A percentile compares a stretch with the other conserved stretches of the same genome.
Evolutionary conservation across 2,113 vertebrate species (phyloP).

Genomic region (Lasiurus cinereus): DNA sequence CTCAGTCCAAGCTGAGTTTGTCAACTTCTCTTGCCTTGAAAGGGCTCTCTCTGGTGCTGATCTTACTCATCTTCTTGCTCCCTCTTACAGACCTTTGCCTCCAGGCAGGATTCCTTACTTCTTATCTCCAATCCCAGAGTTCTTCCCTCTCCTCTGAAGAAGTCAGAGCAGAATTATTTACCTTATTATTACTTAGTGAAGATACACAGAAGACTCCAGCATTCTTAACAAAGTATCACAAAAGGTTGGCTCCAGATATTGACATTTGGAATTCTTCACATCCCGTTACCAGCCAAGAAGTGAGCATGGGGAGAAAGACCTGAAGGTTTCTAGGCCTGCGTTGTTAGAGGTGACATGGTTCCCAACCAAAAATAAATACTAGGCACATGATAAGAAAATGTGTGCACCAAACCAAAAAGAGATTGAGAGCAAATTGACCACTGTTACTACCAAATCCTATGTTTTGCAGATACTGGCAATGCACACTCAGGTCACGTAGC

Average conservation of each 20-base stretch:
- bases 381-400: background rate
- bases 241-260: background rate
- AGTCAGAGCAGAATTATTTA: background rate
- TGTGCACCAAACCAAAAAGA: background rate
- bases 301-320: background rate
- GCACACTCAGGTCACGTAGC: background rate
- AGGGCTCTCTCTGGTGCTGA: background rate
- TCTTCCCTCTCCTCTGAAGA: background rate
- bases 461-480: background rate
- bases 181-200: background rate
- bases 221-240: conserved; percentile 46
- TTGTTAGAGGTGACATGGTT: conserved; percentile 5
- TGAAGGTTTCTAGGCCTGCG: background rate
- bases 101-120: background rate
- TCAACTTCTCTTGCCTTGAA: background rate
- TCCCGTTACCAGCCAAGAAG: background rate
- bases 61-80: background rate
- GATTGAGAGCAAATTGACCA: background rate
- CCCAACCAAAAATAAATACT: conserved; percentile 17
- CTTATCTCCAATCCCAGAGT: background rate
- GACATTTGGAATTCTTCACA: background rate
- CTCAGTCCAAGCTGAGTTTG: background rate
- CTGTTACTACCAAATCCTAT: background rate
- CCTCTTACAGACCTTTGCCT: background rate
- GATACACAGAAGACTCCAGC: background rate